Evolutionary conservation across 2,113 vertebrate species (phyloP).

Genomic region (Strigops habroptila): DNA sequence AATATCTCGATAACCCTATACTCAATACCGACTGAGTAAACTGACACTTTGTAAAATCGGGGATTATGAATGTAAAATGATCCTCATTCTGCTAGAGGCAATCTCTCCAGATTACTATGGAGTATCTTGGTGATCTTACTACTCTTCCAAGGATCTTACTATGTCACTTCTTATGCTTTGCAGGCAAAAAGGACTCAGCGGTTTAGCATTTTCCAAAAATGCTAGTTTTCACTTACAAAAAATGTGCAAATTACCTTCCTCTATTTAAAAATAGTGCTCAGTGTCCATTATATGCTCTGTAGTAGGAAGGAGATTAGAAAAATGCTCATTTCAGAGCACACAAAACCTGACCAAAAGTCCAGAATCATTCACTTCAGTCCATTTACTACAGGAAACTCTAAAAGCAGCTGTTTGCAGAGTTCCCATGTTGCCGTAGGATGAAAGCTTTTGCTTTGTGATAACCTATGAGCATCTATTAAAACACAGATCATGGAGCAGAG

Average conservation of each 20-base stretch:
- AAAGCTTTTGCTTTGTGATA: background rate
- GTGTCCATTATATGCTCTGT: background rate
- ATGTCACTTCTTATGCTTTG: background rate
- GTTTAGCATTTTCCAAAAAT: background rate
- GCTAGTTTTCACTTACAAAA: background rate
- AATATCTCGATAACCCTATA: background rate
- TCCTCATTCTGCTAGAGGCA: background rate
- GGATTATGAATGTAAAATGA: background rate
- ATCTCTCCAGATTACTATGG: background rate
- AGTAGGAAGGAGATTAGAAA: background rate
- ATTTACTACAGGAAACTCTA: background rate
- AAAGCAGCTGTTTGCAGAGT: background rate
- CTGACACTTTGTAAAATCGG: background rate
- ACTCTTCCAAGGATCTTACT: background rate
- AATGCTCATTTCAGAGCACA: background rate
- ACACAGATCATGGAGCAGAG: background rate
- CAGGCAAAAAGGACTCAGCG: background rate
- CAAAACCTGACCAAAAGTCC: background rate
- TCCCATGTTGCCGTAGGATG: fast-evolving
- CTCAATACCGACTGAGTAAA: background rate
- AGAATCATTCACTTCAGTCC: background rate
- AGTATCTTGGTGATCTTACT: background rate
- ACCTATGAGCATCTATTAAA: background rate
- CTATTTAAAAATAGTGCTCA: background rate
- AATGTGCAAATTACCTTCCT: background rate